Conservation (phyloP, 2,888 invertebrate genomes). For the Baccha elongata region DNA sequence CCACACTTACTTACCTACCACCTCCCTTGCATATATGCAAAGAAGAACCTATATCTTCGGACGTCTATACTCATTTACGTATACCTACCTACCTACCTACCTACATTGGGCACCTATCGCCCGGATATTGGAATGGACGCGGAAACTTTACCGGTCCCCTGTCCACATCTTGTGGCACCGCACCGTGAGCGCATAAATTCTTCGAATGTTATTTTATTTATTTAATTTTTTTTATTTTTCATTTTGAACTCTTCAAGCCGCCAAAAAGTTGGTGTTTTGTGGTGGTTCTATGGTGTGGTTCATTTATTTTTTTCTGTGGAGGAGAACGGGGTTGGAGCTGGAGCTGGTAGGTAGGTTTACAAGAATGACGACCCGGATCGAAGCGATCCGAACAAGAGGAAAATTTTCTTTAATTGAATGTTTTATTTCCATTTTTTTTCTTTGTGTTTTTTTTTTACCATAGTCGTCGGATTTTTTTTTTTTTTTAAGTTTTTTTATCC, state of each 20-base stretch:
- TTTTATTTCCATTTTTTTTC: slow-evolving; percentile 70
- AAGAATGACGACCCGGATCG: slow-evolving; percentile 72
- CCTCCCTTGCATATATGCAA: slow-evolving; percentile 51
- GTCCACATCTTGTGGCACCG: slow-evolving; percentile 67
- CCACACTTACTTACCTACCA: slow-evolving; percentile 59
- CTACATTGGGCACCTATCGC: slow-evolving; percentile 55
- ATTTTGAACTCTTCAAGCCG: slow-evolving; percentile 54
- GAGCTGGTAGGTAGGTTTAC: slow-evolving; percentile 22
- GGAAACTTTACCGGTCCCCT: slow-evolving; percentile 63
- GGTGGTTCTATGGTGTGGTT: slow-evolving; percentile 60
- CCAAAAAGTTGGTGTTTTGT: slow-evolving; percentile 69
- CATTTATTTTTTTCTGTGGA: slow-evolving; percentile 64
- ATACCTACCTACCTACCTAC: not conserved
- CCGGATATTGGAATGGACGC: slow-evolving; percentile 72
- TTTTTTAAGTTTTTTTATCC: slow-evolving; percentile 43
- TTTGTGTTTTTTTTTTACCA: slow-evolving; percentile 22
- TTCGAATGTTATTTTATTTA: slow-evolving; percentile 58
- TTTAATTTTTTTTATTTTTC: slow-evolving; percentile 16
- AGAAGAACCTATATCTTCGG: slow-evolving; percentile 45
- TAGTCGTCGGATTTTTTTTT: slow-evolving; percentile 13
- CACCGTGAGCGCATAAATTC: slow-evolving; percentile 71
- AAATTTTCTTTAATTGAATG: slow-evolving; percentile 74
- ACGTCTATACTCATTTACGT: slow-evolving; percentile 66
- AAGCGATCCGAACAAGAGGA: slow-evolving; percentile 68
- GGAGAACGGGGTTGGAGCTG: slow-evolving; percentile 13